Conservation (phyloP, 1,140 invertebrate species). For the Drosophila sechellia region DNA sequence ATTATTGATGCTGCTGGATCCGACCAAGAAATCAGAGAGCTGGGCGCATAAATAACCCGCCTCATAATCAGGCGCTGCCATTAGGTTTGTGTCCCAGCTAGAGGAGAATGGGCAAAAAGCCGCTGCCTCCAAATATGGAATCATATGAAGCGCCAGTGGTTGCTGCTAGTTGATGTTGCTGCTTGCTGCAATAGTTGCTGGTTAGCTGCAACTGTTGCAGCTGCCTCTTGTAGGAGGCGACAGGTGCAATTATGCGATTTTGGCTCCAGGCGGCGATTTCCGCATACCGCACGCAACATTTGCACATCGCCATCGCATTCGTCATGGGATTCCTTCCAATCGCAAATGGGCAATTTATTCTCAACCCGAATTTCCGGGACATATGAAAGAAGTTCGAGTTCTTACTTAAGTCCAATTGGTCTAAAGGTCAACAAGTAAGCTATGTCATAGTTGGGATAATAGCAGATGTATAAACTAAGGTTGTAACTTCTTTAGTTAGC, state of each 20-base stretch:
- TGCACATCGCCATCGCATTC: slow-evolving; percentile 33
- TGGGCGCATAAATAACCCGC: slow-evolving; percentile 61
- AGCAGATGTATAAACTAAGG: too few species aligned
- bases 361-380: not conserved
- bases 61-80: slow-evolving; percentile 64
- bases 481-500: too few species aligned
- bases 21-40: slow-evolving; percentile 33
- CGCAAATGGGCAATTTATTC: not conserved
- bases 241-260: slow-evolving; percentile 71
- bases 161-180: slow-evolving; percentile 5
- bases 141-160: slow-evolving; percentile 60
- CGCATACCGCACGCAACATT: slow-evolving; percentile 61
- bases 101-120: slow-evolving; percentile 1
- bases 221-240: slow-evolving; percentile 70
- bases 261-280: slow-evolving; percentile 58
- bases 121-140: slow-evolving; percentile 62
- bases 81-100: slow-evolving; percentile 63
- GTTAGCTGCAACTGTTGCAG: slow-evolving; percentile 36
- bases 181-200: slow-evolving; percentile 3
- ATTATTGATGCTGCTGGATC: slow-evolving; percentile 72
- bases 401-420: too few species aligned
- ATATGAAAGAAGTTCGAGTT: too few species aligned
- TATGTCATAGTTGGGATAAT: too few species aligned
- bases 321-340: slow-evolving; percentile 8
- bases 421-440: too few species aligned